These are phyloP conservation scores for Drosophila eohydei DNA, from an alignment of 2,888 invertebrate species.

Conservation along the genomic window DNA sequence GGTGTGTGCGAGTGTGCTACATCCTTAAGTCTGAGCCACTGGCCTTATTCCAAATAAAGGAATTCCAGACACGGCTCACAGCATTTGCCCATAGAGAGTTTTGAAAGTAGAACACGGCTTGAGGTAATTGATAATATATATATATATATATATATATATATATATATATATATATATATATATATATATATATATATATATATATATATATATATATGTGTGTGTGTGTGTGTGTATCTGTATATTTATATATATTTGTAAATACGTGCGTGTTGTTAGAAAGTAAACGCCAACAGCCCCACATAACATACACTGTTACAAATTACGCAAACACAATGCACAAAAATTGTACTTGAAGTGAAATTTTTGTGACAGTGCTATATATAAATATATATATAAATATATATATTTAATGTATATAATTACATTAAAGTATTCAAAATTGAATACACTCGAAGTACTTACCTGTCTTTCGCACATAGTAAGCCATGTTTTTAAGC, in stretches of 20 bases:
- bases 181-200: slow-evolving; percentile 13
- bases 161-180: no score
- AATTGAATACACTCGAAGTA: neutral
- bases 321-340: slow-evolving; percentile 15
- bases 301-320: slow-evolving; percentile 25
- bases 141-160: slow-evolving; percentile 1
- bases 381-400: no score
- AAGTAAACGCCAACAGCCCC: slow-evolving; percentile 59
- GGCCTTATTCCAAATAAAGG: slow-evolving; percentile 71
- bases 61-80: slow-evolving; percentile 52
- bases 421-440: neutral
- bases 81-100: slow-evolving; percentile 60
- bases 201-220: neutral
- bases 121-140: slow-evolving; percentile 57
- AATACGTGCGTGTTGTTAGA: slow-evolving; percentile 67
- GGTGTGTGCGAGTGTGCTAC: slow-evolving; percentile 45
- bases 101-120: slow-evolving; percentile 69
- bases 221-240: no score
- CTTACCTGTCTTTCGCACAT: neutral
- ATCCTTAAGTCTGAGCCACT: slow-evolving; percentile 72
- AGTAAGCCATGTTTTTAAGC: neutral
- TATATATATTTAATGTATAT: neutral
- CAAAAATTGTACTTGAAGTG: neutral
- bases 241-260: neutral
- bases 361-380: neutral